Evolutionary conservation across 2,113 vertebrate genomes (phyloP), one percentile per base, ranked within the genome.

Genomic region (Pomatorhinus ruficollis): DNA sequence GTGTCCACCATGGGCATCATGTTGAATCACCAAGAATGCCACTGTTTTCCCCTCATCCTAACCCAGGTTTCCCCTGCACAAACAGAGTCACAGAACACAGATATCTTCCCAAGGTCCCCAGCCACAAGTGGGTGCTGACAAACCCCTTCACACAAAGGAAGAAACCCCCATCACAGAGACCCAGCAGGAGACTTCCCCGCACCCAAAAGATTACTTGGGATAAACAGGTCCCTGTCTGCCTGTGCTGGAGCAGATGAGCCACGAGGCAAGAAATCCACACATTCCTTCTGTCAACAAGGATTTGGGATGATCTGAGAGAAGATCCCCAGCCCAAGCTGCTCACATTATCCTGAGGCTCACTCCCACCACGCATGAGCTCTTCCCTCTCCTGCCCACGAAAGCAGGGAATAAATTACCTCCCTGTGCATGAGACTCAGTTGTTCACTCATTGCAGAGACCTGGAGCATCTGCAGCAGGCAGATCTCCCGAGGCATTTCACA

Each of bases 261-360:
- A 45, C 7, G 4, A 85, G 66, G 53, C 70, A 80, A 94, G 70
- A 79, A 92, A 85, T 42, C 59, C 71, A n/a, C 75, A 90, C 89
- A 52, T 92, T 92, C 89, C 86, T 96, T 59, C 93, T 93, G 89
- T 86, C 96, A 93, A 13, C 70, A 85, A 83, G 66, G 78, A 90
- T 90, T 89, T 90, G 79, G 45, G 50, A 69, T 90, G 85, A 90
- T 72, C 37, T 60, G 72, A 77, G 54, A 60, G 54, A 33, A 50
- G 83, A 82, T 87, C 37, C 47, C 25, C 87, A 85, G 33, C 61
- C 57, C 5, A 0, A 78, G 87, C 77, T 6, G 2, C 28, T 49
- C 1, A 1, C 44, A 3, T 54, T 54, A 40, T 11, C 33, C 72
- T 13, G 44, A 63, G 57, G 81, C 54, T 87, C 11, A 1, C 77